These are phyloP conservation scores for Otis tarda DNA, from an alignment of 2,113 vertebrate species.

Conservation along the genomic window DNA sequence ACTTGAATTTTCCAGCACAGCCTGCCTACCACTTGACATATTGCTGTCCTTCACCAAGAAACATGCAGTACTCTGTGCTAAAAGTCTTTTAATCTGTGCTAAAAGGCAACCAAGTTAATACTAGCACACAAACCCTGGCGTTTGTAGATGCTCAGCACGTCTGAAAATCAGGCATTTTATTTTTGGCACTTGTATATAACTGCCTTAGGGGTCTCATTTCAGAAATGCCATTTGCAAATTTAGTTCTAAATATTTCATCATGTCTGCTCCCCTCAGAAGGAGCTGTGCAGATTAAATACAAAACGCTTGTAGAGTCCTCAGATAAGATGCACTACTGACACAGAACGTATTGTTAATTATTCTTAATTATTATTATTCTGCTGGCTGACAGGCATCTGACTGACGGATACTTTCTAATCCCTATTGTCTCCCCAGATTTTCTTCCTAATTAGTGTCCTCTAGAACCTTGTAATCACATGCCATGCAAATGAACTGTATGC, in stretches of 20 bases:
- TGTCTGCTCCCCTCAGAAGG: slow-evolving; percentile 14
- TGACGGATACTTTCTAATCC: slow-evolving; percentile 27
- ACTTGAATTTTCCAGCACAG: background rate
- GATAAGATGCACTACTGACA: slow-evolving; percentile 34
- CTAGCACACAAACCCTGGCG: background rate
- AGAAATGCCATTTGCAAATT: slow-evolving; percentile 39
- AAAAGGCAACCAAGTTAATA: background rate
- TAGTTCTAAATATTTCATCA: slow-evolving; percentile 28
- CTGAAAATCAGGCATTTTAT: background rate
- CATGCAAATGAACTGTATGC: background rate
- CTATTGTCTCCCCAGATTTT: slow-evolving; percentile 37
- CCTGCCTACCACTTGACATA: background rate
- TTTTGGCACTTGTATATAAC: background rate
- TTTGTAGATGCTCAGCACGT: background rate
- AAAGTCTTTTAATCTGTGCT: background rate
- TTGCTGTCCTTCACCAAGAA: background rate
- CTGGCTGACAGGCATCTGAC: slow-evolving; percentile 21
- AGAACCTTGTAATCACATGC: slow-evolving; percentile 46
- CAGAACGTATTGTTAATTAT: background rate
- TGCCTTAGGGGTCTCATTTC: slow-evolving; percentile 16
- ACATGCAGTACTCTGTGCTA: background rate
- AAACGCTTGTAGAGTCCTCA: slow-evolving; percentile 2
- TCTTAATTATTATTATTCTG: slow-evolving; percentile 43
- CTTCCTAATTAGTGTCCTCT: slow-evolving; percentile 51
- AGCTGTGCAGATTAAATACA: background rate